Conservation (phyloP, 2,888 invertebrate genomes). For the Iselma pallidipennis region DNA sequence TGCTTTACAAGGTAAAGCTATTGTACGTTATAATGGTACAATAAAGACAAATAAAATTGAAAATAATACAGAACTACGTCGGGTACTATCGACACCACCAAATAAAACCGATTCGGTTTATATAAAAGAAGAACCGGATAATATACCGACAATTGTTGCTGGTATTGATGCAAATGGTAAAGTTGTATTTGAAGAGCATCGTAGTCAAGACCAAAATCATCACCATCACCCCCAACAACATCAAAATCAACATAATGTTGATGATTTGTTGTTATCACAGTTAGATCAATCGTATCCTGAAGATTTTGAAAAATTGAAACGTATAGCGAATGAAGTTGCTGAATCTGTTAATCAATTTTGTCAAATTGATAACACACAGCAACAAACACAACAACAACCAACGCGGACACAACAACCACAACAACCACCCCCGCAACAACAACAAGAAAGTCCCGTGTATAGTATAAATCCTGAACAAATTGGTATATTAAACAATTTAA, state of each 20-base stretch:
- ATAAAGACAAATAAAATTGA: slow-evolving; percentile 43
- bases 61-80: slow-evolving; percentile 60
- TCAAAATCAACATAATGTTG: slow-evolving; percentile 66
- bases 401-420: not conserved
- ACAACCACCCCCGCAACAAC: slow-evolving; percentile 51
- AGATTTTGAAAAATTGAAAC: slow-evolving; percentile 82
- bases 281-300: slow-evolving; percentile 72
- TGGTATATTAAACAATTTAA: slow-evolving; percentile 50
- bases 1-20: slow-evolving; percentile 79
- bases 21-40: slow-evolving; percentile 54
- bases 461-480: slow-evolving; percentile 54
- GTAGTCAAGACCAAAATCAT: slow-evolving; percentile 24
- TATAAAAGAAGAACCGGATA: slow-evolving; percentile 48
- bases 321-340: slow-evolving; percentile 81
- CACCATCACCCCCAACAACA: slow-evolving; percentile 64
- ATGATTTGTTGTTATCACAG: slow-evolving; percentile 71
- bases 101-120: slow-evolving; percentile 55
- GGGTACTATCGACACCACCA: slow-evolving; percentile 58
- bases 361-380: slow-evolving; percentile 42
- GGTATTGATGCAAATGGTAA: slow-evolving; percentile 53
- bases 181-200: slow-evolving; percentile 48
- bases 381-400: not conserved
- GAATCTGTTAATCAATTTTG: slow-evolving; percentile 76
- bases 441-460: slow-evolving; percentile 54
- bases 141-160: slow-evolving; percentile 53